These are phyloP conservation scores for Calidris pygmaea DNA, from an alignment of 2,113 vertebrate species.

Conservation along the genomic window DNA sequence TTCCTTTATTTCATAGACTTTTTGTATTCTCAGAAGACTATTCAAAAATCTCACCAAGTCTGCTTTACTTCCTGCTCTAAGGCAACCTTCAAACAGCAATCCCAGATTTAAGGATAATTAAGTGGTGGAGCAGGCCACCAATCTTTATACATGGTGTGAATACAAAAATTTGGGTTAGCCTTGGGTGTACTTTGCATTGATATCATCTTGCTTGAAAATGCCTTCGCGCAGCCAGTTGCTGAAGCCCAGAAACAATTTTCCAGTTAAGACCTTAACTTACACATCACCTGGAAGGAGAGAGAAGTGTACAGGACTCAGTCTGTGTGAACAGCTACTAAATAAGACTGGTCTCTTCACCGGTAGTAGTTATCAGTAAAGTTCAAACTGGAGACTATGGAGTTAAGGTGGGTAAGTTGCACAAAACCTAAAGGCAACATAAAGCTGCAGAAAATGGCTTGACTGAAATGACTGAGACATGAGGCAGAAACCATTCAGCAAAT, in stretches of 20 bases:
- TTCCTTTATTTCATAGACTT: background rate
- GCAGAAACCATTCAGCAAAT: constrained; percentile 23
- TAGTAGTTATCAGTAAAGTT: background rate
- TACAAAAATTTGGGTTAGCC: background rate
- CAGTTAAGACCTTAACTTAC: background rate
- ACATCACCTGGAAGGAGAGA: background rate
- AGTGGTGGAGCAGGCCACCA: background rate
- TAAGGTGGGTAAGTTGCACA: background rate
- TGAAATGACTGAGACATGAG: background rate
- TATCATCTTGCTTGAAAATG: background rate
- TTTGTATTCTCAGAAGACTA: background rate
- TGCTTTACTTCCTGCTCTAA: background rate
- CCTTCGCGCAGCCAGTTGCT: accelerated
- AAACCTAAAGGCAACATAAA: background rate
- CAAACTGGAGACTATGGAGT: background rate
- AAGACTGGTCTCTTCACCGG: background rate
- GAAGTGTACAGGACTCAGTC: background rate
- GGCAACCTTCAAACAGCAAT: background rate
- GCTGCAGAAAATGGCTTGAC: background rate
- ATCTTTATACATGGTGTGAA: too few species aligned
- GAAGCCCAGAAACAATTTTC: background rate
- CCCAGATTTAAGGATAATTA: background rate
- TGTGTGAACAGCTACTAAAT: background rate
- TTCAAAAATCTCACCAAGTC: background rate
- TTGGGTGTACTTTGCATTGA: background rate